These are phyloP conservation scores for Macrocentrus cingulum DNA, from an alignment of 1,140 invertebrate genomes.

Conservation along the genomic window DNA sequence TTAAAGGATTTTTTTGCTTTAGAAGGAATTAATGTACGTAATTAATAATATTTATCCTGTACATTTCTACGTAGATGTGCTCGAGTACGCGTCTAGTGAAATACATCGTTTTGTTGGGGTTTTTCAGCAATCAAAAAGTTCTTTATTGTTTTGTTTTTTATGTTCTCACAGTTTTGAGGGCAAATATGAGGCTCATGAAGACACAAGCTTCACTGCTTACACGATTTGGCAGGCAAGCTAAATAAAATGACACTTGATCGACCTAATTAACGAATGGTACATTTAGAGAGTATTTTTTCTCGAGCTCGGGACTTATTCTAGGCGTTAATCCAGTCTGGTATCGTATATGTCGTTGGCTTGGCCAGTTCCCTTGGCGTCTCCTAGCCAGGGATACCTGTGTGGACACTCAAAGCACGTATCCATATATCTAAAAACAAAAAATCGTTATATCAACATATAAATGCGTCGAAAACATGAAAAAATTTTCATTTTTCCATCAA, in stretches of 20 bases:
- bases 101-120: no score
- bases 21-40: slow-evolving; percentile 29
- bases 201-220: slow-evolving; percentile 10
- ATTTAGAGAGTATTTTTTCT: no score
- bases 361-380: slow-evolving; percentile 81
- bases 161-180: no score
- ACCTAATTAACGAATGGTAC: no score
- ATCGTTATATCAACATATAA: slow-evolving; percentile 6
- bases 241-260: neutral
- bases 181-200: neutral
- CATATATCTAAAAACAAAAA: slow-evolving; percentile 69
- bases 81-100: no score
- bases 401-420: slow-evolving; percentile 86
- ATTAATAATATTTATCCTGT: neutral
- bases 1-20: slow-evolving; percentile 48
- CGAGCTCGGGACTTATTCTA: no score
- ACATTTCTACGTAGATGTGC: no score
- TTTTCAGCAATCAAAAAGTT: no score
- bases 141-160: no score
- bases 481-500: neutral
- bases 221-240: neutral
- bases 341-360: slow-evolving; percentile 66
- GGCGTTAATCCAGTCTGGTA: neutral
- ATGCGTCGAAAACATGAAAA: neutral
- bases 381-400: slow-evolving; percentile 83